phyloP scores from a whole-genome alignment of 2,888 invertebrate species.

The Didymodactylos carnosus region DNA sequence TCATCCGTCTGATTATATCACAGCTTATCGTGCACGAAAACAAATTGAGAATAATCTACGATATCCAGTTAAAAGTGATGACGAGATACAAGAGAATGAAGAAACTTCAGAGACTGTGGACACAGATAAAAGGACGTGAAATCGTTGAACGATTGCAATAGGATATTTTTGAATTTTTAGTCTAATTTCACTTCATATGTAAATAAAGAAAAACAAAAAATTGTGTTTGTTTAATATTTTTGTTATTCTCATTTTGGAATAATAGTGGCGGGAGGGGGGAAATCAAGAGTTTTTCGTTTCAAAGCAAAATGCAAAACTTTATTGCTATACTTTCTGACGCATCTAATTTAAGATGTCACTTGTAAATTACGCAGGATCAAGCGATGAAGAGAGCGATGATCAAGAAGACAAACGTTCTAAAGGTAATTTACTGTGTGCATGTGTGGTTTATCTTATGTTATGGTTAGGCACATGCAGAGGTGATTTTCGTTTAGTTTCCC shows the following conservation, averaged over 20 bases:
- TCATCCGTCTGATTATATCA: slow-evolving; percentile 58
- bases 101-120: no score
- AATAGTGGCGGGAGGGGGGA: no score
- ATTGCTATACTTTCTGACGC: neutral
- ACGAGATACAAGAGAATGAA: slow-evolving; percentile 15
- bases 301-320: neutral
- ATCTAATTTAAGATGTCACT: neutral
- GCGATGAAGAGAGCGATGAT: neutral
- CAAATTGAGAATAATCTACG: neutral
- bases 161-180: no score
- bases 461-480: no score
- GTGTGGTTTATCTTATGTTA: no score
- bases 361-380: neutral
- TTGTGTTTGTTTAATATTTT: no score
- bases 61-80: slow-evolving; percentile 15
- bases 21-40: slow-evolving; percentile 36
- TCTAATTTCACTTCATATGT: no score
- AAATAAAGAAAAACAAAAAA: no score
- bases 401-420: neutral
- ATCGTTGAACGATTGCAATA: no score
- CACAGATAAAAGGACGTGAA: no score
- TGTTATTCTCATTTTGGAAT: neutral
- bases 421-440: no score
- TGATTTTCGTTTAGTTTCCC: no score
- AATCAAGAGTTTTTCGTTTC: neutral